A percentile compares a stretch with the other conserved stretches of the same genome.
Conservation (phyloP, 2,888 invertebrate genomes). For the Steinernema carpocapsae region DNA sequence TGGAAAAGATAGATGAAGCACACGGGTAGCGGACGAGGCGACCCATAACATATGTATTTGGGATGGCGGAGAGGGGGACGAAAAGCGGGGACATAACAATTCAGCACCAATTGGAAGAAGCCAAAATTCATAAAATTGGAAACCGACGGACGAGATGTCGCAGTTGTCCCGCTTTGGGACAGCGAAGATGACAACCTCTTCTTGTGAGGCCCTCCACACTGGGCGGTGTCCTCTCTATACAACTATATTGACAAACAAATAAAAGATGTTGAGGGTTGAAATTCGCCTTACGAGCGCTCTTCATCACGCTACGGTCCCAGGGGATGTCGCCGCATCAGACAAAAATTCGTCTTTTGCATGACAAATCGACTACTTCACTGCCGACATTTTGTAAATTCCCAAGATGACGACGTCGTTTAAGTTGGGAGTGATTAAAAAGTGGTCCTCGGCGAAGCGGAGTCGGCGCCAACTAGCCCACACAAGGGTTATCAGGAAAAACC, state of each 20-base stretch:
- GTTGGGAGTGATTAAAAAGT: background rate
- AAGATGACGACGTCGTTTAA: conserved; percentile 10
- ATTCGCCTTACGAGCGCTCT: conserved; percentile 35
- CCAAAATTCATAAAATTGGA: conserved; percentile 25
- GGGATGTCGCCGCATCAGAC: conserved; percentile 18
- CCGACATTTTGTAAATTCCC: background rate
- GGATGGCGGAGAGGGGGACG: background rate
- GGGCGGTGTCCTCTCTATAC: conserved; percentile 21
- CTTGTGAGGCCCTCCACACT: background rate
- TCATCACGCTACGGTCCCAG: conserved; percentile 31
- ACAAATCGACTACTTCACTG: conserved; percentile 31
- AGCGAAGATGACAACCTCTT: background rate
- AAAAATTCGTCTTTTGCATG: conserved; percentile 33
- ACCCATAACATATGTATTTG: conserved; percentile 21
- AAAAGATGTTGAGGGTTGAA: conserved; percentile 33
- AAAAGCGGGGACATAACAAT: background rate
- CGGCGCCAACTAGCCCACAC: no score
- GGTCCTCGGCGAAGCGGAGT: background rate
- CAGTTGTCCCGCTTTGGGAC: background rate
- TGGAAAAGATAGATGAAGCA: conserved; percentile 5
- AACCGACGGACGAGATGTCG: background rate
- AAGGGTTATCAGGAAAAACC: background rate
- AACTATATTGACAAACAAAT: conserved; percentile 32
- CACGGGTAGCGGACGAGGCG: background rate
- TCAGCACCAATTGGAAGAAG: background rate